Percentiles rank a stretch among this genome's conserved stretches.
phyloP scores from a whole-genome alignment of 2,113 vertebrate genomes.

The Antechinus stuartii region DNA sequence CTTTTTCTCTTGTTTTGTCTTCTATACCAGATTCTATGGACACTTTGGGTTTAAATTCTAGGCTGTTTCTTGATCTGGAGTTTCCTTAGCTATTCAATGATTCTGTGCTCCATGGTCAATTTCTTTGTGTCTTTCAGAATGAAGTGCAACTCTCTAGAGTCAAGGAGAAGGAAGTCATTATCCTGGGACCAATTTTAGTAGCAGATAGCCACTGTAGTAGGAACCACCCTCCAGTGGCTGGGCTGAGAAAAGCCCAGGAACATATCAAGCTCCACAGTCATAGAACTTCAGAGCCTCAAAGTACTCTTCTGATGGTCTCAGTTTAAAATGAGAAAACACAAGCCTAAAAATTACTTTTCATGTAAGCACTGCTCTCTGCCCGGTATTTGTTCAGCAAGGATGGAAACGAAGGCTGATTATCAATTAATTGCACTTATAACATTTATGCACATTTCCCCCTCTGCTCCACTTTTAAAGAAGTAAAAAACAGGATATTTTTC shows the following conservation, averaged over 20 bases:
- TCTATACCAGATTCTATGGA: neutral
- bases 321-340: neutral
- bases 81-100: neutral
- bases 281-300: neutral
- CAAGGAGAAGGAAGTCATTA: neutral
- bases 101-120: neutral
- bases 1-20: neutral
- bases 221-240: neutral
- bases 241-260: neutral
- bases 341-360: neutral
- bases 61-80: neutral
- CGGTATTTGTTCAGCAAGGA: neutral
- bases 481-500: neutral
- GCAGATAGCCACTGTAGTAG: neutral
- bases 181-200: neutral
- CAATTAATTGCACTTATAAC: neutral
- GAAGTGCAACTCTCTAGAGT: neutral
- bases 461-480: neutral
- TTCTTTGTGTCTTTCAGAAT: neutral
- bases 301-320: neutral
- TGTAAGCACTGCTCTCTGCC: neutral
- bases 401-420: neutral
- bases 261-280: neutral
- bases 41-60: neutral
- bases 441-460: neutral